phyloP scores from a whole-genome alignment of 2,797 vertebrate genomes.

The Gymnothorax reevesii region DNA sequence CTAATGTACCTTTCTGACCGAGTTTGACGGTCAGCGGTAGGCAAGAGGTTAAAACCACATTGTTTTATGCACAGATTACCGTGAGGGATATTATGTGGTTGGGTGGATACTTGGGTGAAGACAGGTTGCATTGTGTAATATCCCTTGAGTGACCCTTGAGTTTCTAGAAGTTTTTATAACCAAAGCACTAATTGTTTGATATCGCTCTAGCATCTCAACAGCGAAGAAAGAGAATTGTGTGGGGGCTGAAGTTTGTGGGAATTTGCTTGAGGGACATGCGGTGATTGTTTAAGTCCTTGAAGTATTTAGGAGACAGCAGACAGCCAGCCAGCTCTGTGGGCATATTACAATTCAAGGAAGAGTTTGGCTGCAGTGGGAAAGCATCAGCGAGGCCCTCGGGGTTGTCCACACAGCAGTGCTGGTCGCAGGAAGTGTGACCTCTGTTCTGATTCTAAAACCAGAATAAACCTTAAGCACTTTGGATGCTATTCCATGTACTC shows the following conservation, averaged over 20 bases:
- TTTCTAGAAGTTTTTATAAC: background rate
- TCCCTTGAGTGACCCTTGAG: background rate
- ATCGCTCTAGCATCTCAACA: background rate
- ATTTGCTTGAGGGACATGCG: conserved; percentile 3
- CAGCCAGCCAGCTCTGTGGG: conserved; percentile 28
- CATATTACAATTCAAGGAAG: conserved; percentile 31
- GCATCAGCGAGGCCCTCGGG: conserved; percentile 46
- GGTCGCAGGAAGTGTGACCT: conserved; percentile 68
- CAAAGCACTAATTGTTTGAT: background rate
- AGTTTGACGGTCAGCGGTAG: too few relatives aligned
- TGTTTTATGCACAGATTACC: background rate
- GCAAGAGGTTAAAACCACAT: background rate
- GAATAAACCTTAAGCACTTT: conserved; percentile 61
- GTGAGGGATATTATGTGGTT: background rate
- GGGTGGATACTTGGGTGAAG: background rate
- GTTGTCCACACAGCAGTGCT: conserved; percentile 27
- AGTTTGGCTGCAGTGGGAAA: conserved; percentile 31
- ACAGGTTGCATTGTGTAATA: background rate
- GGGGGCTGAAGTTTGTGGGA: conserved; percentile 21
- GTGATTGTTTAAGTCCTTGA: background rate
- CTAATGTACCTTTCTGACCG: too few relatives aligned
- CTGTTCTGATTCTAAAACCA: conserved; percentile 63
- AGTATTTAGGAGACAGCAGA: conserved; percentile 15
- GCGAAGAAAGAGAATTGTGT: background rate
- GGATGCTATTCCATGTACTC: conserved; percentile 59